Conservation (phyloP, 2,888 invertebrate species). For the Cordilura impudica region DNA sequence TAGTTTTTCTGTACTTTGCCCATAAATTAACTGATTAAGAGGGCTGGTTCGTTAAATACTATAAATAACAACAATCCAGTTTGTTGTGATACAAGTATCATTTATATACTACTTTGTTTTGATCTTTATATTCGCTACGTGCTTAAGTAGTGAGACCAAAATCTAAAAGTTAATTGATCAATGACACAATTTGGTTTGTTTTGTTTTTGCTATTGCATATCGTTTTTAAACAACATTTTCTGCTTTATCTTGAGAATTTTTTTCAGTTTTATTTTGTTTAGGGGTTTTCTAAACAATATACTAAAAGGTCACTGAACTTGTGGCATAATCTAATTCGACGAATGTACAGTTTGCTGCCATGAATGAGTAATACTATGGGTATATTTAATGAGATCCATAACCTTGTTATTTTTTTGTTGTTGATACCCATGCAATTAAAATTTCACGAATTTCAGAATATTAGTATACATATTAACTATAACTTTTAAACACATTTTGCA, state of each 20-base stretch:
- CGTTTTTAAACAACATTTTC: not conserved
- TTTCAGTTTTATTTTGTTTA: slow-evolving; percentile 21
- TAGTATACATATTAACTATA: too few species aligned
- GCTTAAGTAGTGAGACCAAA: slow-evolving; percentile 3
- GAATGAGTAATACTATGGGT: too few species aligned
- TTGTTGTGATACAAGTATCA: not conserved
- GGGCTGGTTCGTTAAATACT: too few species aligned
- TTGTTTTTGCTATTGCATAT: not conserved
- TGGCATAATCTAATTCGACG: not conserved
- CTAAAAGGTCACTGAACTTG: slow-evolving; percentile 20
- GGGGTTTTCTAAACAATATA: slow-evolving; percentile 11
- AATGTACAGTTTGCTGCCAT: too few species aligned
- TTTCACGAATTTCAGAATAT: too few species aligned
- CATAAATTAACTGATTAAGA: not conserved
- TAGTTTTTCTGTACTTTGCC: slow-evolving; percentile 15
- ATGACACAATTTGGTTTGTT: slow-evolving; percentile 31
- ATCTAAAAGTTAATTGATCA: slow-evolving; percentile 31
- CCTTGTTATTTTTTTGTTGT: too few species aligned
- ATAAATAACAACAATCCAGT: not conserved
- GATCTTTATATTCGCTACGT: slow-evolving; percentile 39
- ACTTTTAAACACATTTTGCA: too few species aligned
- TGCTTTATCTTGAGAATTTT: not conserved
- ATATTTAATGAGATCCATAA: not conserved
- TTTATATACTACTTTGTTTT: slow-evolving; percentile 46
- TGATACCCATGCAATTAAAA: too few species aligned